phyloP scores from a whole-genome alignment of 2,888 invertebrate genomes.

The Drosophila flavopinicola region DNA sequence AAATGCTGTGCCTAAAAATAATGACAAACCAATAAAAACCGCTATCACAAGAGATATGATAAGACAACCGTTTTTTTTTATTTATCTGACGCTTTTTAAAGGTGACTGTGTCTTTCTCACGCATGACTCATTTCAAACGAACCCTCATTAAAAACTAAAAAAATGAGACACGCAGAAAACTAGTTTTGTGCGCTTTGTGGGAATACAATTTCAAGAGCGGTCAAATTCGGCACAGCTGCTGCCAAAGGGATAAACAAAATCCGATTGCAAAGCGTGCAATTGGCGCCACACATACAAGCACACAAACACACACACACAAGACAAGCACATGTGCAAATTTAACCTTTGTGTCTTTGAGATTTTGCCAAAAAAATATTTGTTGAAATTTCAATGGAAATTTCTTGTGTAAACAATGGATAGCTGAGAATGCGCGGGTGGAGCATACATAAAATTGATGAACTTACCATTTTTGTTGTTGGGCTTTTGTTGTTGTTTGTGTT shows the following conservation, averaged over 20 bases:
- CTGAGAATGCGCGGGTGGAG: background rate
- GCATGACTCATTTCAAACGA: constrained; percentile 29
- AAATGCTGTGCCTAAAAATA: background rate
- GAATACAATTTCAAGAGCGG: background rate
- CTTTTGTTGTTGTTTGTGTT: constrained; percentile 53
- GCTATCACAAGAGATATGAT: constrained; percentile 20
- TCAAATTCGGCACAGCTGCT: constrained; percentile 40
- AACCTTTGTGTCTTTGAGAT: constrained; percentile 46
- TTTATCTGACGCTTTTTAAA: constrained; percentile 3
- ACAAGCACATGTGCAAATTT: constrained; percentile 17
- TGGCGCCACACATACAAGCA: constrained; percentile 3
- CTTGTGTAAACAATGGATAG: constrained; percentile 48
- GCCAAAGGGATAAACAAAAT: constrained; percentile 27
- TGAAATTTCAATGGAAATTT: constrained; percentile 54
- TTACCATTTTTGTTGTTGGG: constrained; percentile 72
- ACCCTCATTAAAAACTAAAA: background rate
- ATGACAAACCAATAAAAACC: background rate
- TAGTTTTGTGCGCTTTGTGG: constrained; percentile 19
- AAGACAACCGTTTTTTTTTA: constrained; percentile 1
- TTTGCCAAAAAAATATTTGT: constrained; percentile 32
- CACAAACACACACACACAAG: background rate
- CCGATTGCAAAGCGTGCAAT: constrained; percentile 42
- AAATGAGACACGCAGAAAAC: constrained; percentile 15
- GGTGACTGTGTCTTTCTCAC: constrained; percentile 1
- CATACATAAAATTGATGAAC: constrained; percentile 33